Evolutionary conservation across 2,888 invertebrate species (phyloP), one percentile per base, ranked within the genome.

Genomic region (Smittia aterrima): DNA sequence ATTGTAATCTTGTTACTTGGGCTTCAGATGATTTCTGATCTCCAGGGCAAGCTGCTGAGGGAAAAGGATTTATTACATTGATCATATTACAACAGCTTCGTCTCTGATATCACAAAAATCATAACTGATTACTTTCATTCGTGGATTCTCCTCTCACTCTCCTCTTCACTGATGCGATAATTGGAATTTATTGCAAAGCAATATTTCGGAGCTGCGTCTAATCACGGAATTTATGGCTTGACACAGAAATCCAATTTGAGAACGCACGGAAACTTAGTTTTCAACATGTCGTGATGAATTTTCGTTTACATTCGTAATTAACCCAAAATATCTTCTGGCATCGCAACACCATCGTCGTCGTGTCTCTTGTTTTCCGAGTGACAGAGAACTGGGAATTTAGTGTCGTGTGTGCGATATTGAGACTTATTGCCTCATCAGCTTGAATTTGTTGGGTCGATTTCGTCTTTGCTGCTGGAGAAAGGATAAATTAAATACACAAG

Each of bases 271-370:
- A 25, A 25, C 1, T 20, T 64, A 1, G 18, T 64, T 64, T 24
- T 25, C 27, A 2, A 24, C 64, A 64, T 68, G 68, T 68, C 68
- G 41, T 40, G 41, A 47, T 47, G 22, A 47, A 68, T 68, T 68
- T 68, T 68, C 68, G 68, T 68, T 68, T 47, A 68, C 68, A 47
- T 47, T 68, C 47, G 41, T 68, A 68, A 68, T 68, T 68, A 68
- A 47, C 47, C 47, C 47, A 68, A 41, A 53, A 68, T 47, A 68
- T 20, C 41, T 68, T 68, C 47, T 68, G 68, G 68, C 68, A 68
- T 68, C n/a, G n/a, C 41, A n/a, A 22, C 24, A 13, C 27, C 18
- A 7, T 13, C 27, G n/a, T 6, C 9, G 66, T n/a, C 18, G 47
- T n/a, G 32, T 13, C 38, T 41, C n/a, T n/a, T n/a, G n/a, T n/a